Evolutionary conservation across 1,140 invertebrate species (phyloP).

Genomic region (Neuroterus valhalla): DNA sequence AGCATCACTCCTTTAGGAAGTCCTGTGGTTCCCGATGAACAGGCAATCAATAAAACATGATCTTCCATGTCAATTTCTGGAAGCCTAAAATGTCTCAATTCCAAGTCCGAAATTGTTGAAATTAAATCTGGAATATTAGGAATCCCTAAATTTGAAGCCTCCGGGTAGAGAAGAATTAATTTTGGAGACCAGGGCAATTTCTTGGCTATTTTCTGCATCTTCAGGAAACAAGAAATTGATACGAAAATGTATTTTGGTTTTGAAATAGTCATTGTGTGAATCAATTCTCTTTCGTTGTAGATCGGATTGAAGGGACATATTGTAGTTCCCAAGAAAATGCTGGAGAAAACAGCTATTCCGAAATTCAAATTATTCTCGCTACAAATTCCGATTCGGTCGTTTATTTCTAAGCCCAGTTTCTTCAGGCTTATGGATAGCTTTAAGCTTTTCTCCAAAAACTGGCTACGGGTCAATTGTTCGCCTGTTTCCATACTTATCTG

Average conservation of each 20-base stretch:
- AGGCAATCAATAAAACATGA: conserved; percentile 71
- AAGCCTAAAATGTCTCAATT: conserved; percentile 27
- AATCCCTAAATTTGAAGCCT: conserved; percentile 32
- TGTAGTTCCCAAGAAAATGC: conserved; percentile 76
- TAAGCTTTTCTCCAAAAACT: conserved; percentile 71
- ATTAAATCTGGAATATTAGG: neutral
- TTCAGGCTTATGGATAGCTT: conserved; percentile 72
- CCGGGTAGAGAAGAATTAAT: conserved; percentile 47
- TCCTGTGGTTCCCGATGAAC: conserved; percentile 85
- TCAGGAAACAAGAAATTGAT: conserved; percentile 36
- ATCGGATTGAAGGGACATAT: conserved; percentile 73
- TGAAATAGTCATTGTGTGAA: conserved; percentile 72
- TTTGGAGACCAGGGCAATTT: conserved; percentile 51
- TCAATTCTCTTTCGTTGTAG: conserved; percentile 68
- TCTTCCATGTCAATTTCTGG: conserved; percentile 56
- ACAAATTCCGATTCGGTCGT: conserved; percentile 78
- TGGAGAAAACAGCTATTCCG: conserved; percentile 74
- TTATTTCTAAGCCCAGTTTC: conserved; percentile 68
- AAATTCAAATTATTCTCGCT: conserved; percentile 80
- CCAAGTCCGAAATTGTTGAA: neutral
- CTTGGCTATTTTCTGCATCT: conserved; percentile 35
- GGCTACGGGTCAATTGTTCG: conserved; percentile 69
- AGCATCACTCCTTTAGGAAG: conserved; percentile 86
- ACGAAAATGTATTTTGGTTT: conserved; percentile 74
- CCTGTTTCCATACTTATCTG: conserved; percentile 75